phyloP scores from a whole-genome alignment of 1,140 invertebrate species.

The Planococcus citri region DNA sequence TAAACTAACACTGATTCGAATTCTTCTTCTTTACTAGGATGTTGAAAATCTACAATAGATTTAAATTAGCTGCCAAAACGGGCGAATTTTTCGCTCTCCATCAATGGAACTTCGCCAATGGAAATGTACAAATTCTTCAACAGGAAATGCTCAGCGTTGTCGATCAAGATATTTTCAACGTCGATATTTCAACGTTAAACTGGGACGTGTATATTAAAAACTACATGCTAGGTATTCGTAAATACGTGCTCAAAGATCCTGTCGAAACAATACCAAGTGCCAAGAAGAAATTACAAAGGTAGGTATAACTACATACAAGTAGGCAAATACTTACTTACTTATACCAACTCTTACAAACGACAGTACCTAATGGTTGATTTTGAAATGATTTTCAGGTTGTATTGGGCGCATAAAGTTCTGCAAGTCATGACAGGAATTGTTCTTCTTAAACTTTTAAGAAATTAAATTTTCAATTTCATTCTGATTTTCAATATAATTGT shows the following conservation, averaged over 20 bases:
- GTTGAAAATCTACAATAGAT: slow-evolving; percentile 66
- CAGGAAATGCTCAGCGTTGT: slow-evolving; percentile 41
- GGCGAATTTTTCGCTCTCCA: slow-evolving; percentile 78
- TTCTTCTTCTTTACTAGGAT: slow-evolving; percentile 50
- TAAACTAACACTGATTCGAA: not conserved
- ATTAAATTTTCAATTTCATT: not conserved
- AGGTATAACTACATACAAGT: too few relatives aligned
- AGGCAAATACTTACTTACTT: too few relatives aligned
- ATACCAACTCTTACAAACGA: too few relatives aligned
- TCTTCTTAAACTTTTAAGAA: slow-evolving; percentile 4
- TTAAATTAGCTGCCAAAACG: slow-evolving; percentile 59
- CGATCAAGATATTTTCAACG: slow-evolving; percentile 47
- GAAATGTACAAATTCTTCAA: slow-evolving; percentile 56
- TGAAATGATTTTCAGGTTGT: slow-evolving; percentile 15
- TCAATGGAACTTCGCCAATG: slow-evolving; percentile 70
- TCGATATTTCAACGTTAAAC: slow-evolving; percentile 44
- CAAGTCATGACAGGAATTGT: not conserved
- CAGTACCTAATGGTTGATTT: too few relatives aligned
- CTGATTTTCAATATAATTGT: not conserved
- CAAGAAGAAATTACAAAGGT: slow-evolving; percentile 50
- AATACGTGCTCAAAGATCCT: slow-evolving; percentile 64
- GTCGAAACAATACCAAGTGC: slow-evolving; percentile 48
- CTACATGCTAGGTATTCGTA: slow-evolving; percentile 65
- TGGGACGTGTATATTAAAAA: slow-evolving; percentile 55
- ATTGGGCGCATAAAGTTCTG: slow-evolving; percentile 7